Evolutionary conservation across 1,140 invertebrate genomes (phyloP), one percentile per base, ranked within the genome.

Genomic region (Neodiprion lecontei): DNA sequence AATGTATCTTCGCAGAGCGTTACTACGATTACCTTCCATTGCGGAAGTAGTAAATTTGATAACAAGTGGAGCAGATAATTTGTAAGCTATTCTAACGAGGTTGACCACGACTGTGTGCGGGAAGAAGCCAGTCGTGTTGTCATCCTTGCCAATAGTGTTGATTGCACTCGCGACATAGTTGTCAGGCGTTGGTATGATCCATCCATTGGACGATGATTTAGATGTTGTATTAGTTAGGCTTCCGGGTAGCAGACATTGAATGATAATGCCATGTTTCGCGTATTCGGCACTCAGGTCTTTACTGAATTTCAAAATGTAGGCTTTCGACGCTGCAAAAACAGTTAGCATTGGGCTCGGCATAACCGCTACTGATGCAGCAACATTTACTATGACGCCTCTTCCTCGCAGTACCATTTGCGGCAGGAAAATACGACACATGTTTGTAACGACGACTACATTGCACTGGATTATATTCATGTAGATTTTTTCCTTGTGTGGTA

Each of bases 341-440:
- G 89, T 87, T 48, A 93, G 82, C 2, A 94, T 80, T 11, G 92
- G 91, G 23, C 87, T 85, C 2, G 91, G 91, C 49, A 86, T 81
- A 0, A 88, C 78, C 3, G 90, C 92, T 17, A 90, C 88, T 8
- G 90, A 89, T 1, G 93, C 94, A 0, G 92, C 88, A n/a, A 94
- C 84, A 82, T 94, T 95, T 5, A 95, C 88, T 61, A 95, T 89
- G 5, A 93, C 87, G 69, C 93, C 93, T 74, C 86, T 87, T n/a
- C 89, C 86, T 76, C 88, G 87, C 74, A 90, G 81, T 0, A 91
- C 85, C 94, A 95, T 94, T 72, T 88, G 85, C 4, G 93, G 92
- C 65, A 94, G 81, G 12, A 93, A 85, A 7, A 94, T 86, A 48
- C 92, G 91, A 21, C 94, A 95, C 95, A 98, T 97, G 82, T 92